Percentiles rank a stretch among this genome's conserved stretches.
Conservation (phyloP, 1,140 invertebrate species). For the Marisa cornuarietis region DNA sequence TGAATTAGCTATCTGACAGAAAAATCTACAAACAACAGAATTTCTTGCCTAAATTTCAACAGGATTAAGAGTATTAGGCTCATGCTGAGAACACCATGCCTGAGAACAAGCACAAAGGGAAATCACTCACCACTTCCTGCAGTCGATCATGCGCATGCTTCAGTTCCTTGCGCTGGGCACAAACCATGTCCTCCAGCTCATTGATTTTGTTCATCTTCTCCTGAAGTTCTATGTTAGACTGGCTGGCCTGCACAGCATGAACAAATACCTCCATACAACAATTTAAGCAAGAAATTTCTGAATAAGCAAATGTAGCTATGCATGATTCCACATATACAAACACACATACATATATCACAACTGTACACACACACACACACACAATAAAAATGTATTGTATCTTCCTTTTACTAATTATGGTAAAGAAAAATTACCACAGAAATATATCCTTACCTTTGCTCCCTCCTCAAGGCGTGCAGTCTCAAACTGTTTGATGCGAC, state of each 20-base stretch:
- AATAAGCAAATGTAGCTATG: neutral
- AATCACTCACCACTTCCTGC: conserved; percentile 52
- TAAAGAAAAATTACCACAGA: neutral
- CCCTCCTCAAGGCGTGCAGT: conserved; percentile 50
- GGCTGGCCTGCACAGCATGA: conserved; percentile 48
- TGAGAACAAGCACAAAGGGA: too few species aligned
- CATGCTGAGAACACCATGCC: too few species aligned
- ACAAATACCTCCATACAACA: neutral
- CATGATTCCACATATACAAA: neutral
- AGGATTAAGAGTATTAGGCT: too few species aligned
- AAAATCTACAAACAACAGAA: too few species aligned
- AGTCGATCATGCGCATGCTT: conserved; percentile 52
- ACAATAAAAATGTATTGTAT: neutral
- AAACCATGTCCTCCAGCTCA: conserved; percentile 53
- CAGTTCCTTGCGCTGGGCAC: conserved; percentile 45
- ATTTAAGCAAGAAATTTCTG: neutral
- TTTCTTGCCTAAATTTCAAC: too few species aligned
- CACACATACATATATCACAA: neutral
- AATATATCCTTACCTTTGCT: conserved; percentile 49
- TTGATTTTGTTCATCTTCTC: conserved; percentile 47
- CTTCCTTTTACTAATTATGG: neutral
- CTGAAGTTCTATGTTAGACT: conserved; percentile 55
- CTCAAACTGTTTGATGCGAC: conserved; percentile 52
- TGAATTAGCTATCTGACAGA: too few species aligned
- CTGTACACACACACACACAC: neutral